These are phyloP conservation scores for Sipha flava DNA, from an alignment of 1,140 invertebrate genomes.

Conservation along the genomic window DNA sequence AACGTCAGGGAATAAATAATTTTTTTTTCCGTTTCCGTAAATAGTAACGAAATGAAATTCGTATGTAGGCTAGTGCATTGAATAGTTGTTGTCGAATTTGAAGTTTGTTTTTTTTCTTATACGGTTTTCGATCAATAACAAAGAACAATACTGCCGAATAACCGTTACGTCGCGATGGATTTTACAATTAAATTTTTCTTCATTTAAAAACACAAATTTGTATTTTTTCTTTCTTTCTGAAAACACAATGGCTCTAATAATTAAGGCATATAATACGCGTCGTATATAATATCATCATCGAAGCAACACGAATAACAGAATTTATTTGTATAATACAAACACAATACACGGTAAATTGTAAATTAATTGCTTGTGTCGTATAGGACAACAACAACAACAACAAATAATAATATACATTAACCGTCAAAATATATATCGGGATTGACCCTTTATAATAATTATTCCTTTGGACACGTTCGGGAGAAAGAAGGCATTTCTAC, in stretches of 20 bases:
- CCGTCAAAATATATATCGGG: neutral
- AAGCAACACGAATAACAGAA: neutral
- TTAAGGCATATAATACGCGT: neutral
- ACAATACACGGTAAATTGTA: neutral
- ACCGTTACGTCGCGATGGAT: neutral
- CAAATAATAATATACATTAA: neutral
- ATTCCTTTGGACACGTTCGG: neutral
- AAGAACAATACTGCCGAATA: neutral
- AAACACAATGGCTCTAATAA: neutral
- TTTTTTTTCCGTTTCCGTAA: neutral
- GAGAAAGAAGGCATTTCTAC: neutral
- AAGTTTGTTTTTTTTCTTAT: neutral
- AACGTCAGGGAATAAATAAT: too few species aligned
- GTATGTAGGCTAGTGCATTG: neutral
- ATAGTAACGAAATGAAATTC: neutral
- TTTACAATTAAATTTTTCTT: neutral
- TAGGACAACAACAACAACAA: neutral
- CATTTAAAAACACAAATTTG: neutral
- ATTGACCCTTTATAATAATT: constrained; percentile 2
- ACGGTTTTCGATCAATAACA: neutral
- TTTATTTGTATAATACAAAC: neutral
- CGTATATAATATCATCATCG: neutral
- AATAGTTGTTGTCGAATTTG: neutral
- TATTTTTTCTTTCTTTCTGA: neutral
- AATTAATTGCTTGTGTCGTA: neutral